Evolutionary conservation across 1,140 invertebrate species (phyloP).

Genomic region (Idris sp.): DNA sequence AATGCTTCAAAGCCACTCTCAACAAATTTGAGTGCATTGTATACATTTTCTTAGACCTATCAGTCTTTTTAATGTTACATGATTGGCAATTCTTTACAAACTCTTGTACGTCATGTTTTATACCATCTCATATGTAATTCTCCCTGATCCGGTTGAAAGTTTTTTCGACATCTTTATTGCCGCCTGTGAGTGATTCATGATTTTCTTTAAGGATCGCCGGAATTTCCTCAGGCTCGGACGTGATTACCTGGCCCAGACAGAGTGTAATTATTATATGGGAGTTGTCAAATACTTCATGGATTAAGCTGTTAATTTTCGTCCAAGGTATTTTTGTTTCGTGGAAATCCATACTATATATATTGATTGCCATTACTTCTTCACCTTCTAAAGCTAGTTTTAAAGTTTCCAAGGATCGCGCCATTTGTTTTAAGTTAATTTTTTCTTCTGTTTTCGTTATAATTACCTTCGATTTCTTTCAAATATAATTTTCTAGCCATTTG

Average conservation of each 20-base stretch:
- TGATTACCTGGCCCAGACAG: neutral
- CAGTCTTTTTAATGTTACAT: too few relatives aligned
- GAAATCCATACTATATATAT: neutral
- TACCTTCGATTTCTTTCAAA: too few relatives aligned
- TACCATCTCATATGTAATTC: constrained; percentile 7
- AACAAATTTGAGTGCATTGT: too few relatives aligned
- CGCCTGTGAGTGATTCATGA: neutral
- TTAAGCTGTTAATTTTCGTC: too few relatives aligned
- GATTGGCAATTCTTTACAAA: too few relatives aligned
- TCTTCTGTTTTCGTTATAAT: too few relatives aligned
- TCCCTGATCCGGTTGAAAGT: constrained; percentile 4
- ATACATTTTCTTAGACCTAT: too few relatives aligned
- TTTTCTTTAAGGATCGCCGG: neutral
- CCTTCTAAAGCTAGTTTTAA: too few relatives aligned
- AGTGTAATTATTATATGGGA: neutral
- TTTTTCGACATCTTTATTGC: constrained; percentile 14
- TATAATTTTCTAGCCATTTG: too few relatives aligned
- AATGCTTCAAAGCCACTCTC: too few relatives aligned
- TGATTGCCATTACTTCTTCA: neutral
- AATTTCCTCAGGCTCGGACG: neutral
- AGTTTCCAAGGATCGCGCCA: too few relatives aligned
- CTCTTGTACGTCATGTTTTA: constrained; percentile 11
- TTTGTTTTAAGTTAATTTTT: too few relatives aligned
- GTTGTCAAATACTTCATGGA: neutral
- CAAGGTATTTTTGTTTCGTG: neutral